Evolutionary conservation across 2,113 vertebrate species (phyloP), one percentile per base, ranked within the genome.

Genomic region (Butorides virescens): DNA sequence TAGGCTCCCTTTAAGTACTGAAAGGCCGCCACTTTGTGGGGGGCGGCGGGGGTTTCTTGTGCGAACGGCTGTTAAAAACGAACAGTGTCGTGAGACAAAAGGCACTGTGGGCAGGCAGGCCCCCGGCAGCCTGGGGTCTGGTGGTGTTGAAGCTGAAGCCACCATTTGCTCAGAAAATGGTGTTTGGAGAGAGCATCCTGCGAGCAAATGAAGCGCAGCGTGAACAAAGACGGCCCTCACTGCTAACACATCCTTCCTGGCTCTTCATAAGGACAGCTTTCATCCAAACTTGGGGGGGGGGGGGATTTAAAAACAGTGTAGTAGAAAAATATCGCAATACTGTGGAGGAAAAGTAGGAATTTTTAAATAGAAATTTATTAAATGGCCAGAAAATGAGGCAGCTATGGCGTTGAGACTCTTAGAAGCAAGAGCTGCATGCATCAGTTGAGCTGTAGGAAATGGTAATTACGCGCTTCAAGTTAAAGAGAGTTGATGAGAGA

Each of bases 141-240:
- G 29, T 2, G 44, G 58, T 5, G 17, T 20, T 6, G 77, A 18
- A 14, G 50, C 32, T 4, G 72, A 27, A n/a, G 58, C 37, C 52
- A 2, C 4, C 4, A 0, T 23, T 27, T 27, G 46, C 59, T 19
- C 39, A 2, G 53, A 2, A 5, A 3, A 1, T 5, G 74, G 37
- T 8, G 52, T 8, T 7, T 8, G 61, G 26, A 19, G 47, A 10
- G 53, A 20, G 26, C n/a, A 0, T 11, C 26, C 7, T 29, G 55
- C 25, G 76, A 49, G 36, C 9, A 11, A 2, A 9, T 6, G 3
- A 11, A 39, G 34, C 19, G 61, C 47, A 0, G 21, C 2, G n/a
- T 11, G n/a, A 16, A 2, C 42, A 68, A 7, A 62, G 46, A 8
- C 27, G 16, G 50, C 3, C 12, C 62, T 42, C 34, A 2, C 4